Evolutionary conservation across 2,888 invertebrate genomes (phyloP), one percentile per base, ranked within the genome.

Genomic region (Gastrophysa polygoni): DNA sequence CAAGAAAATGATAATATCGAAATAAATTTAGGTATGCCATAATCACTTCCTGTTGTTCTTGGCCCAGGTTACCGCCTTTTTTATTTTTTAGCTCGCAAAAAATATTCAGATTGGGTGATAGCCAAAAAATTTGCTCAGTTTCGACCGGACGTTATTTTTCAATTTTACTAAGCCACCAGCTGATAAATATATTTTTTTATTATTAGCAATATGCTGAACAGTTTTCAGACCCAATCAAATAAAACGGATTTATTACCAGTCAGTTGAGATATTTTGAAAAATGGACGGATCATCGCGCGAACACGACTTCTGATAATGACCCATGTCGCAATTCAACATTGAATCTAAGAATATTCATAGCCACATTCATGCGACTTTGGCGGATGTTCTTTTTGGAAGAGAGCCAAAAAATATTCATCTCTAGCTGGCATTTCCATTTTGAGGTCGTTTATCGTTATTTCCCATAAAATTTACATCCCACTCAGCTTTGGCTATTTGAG

Each of bases 261-360:
- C 24, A 24, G 3, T 5, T 5, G 7, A 5, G 7, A 24, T 24
- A 24, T 5, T 24, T 24, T n/a, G 4, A 24, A 7, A 3, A 24
- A 24, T 7, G 24, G 7, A 24, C 7, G 3, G 24, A 24, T 3
- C 3, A 24, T 24, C 24, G 7, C 24, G 4, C 7, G 24, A 20
- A 34, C 21, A 16, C 7, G 14, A 54, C 48, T 44, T 57, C 64
- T 71, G 71, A 66, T 73, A 72, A 72, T 72, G 73, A 72, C 71
- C 71, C 68, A 64, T 65, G 61, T 59, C 64, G 69, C 66, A 66
- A 68, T 67, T 64, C 68, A 70, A 70, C 71, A 73, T 73, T 73
- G 72, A 72, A 74, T 62, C 50, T 64, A 59, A 60, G 61, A 66
- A 66, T 69, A 71, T 68, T 68, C 66, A 58, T 67, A 66, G 21